Percentiles rank a stretch among this genome's conserved stretches.
phyloP scores from a whole-genome alignment of 2,113 vertebrate genomes.

The Canis aureus region DNA sequence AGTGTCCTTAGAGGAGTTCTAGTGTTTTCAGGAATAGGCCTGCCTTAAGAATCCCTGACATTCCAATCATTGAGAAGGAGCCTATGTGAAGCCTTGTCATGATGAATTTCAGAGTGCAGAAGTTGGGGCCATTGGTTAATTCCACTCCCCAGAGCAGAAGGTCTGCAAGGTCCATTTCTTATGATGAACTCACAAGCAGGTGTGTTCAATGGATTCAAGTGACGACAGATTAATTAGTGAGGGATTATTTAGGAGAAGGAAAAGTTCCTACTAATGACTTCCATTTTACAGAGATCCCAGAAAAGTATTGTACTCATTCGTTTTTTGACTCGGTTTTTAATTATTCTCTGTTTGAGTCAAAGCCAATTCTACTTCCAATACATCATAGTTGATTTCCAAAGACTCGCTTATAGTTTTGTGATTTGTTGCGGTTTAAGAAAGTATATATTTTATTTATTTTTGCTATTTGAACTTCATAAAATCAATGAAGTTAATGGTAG shows the following conservation, averaged over 20 bases:
- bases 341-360: neutral
- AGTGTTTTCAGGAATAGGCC: neutral
- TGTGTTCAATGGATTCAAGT: neutral
- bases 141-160: accelerated
- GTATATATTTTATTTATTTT: neutral
- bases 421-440: neutral
- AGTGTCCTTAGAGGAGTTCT: neutral
- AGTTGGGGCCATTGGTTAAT: neutral
- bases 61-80: neutral
- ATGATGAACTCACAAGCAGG: neutral
- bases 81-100: neutral
- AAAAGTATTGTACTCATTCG: neutral
- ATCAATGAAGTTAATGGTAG: neutral
- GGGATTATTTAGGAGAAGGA: neutral
- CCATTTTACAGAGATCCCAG: neutral
- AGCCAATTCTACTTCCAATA: neutral
- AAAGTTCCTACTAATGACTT: neutral
- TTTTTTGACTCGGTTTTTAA: neutral
- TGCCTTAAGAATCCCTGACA: neutral
- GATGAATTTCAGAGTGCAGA: neutral
- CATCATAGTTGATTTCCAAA: neutral
- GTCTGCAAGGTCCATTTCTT: neutral
- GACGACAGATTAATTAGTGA: neutral
- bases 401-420: neutral
- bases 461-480: neutral